phyloP scores from a whole-genome alignment of 2,797 vertebrate species.

The Scolopax rusticola region DNA sequence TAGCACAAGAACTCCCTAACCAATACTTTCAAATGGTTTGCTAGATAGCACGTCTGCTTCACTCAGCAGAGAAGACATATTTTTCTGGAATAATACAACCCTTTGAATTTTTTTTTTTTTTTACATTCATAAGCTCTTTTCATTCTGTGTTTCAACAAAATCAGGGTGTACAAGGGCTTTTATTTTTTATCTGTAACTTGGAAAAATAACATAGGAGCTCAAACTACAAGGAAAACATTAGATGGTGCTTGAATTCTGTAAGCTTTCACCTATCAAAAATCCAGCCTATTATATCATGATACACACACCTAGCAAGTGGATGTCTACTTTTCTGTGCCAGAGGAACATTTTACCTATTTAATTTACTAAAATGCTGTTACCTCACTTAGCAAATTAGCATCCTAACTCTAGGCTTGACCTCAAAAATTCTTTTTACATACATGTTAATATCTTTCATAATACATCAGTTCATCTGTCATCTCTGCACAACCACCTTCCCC shows the following conservation, averaged over 20 bases:
- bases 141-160: neutral
- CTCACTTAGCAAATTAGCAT: neutral
- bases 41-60: conserved; percentile 10
- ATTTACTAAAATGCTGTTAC: neutral
- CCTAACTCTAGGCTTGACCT: neutral
- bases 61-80: conserved; percentile 21
- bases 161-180: neutral
- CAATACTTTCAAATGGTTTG: conserved; percentile 35
- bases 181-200: neutral
- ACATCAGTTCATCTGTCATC: neutral
- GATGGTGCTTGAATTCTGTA: neutral
- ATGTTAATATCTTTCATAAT: neutral
- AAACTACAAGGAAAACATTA: neutral
- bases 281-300: neutral
- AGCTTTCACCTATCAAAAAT: neutral
- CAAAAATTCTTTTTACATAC: neutral
- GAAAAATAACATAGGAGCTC: neutral
- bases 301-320: neutral
- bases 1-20: conserved; percentile 14
- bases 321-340: neutral
- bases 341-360: neutral
- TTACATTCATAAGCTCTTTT: conserved; percentile 11
- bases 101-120: neutral
- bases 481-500: neutral
- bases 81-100: conserved; percentile 37